Base-by-base conservation (phyloP, 1,140 invertebrate genomes). In the Whitmania pigra region DNA sequence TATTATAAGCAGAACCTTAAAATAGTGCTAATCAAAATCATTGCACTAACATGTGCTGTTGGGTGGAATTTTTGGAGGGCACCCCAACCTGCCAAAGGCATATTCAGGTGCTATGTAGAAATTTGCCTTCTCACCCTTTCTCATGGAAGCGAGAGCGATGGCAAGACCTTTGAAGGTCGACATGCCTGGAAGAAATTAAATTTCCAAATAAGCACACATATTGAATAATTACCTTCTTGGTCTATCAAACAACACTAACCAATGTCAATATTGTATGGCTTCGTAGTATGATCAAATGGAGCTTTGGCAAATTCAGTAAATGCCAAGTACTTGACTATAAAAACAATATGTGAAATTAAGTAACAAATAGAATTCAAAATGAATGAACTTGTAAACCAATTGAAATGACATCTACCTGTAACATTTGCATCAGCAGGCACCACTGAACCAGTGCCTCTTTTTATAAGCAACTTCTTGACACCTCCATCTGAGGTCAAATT, bases 61-160 rank as follows among this genome's bases (percentile, higher is more conserved):
- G n/a, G 84, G 80, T 72, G 85, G 87, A 70, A 91, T 87, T 67
- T 88, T 79, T 11, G 87, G 87, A 53, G 84, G 80, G 76, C 85
- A 86, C 0, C 89, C 89, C 27, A 85, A 71, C 73, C 80, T 71
- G 4, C 88, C 88, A 82, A 84, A 91, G 25, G 87, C 88, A 73
- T 86, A 85, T 20, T 86, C 80, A 0, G 87, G 86, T 71, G 86
- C 82, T 66, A 91, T 82, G 3, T 90, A 76, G 76, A 90, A 88
- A 36, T 86, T 80, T 11, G 89, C 81, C 55, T 85, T 82, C 76
- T 91, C 89, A 71, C 85, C 85, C 27, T 86, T 85, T 72, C 81
- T 83, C 85, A 91, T 89, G 0, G 85, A 83, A 7, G 79, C 75
- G 15, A 91, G 80, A 9, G 83, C 88, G 54, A 88, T 77, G 71